Conservation (phyloP, 2,888 invertebrate species). For the Orchesellides sinensis region DNA sequence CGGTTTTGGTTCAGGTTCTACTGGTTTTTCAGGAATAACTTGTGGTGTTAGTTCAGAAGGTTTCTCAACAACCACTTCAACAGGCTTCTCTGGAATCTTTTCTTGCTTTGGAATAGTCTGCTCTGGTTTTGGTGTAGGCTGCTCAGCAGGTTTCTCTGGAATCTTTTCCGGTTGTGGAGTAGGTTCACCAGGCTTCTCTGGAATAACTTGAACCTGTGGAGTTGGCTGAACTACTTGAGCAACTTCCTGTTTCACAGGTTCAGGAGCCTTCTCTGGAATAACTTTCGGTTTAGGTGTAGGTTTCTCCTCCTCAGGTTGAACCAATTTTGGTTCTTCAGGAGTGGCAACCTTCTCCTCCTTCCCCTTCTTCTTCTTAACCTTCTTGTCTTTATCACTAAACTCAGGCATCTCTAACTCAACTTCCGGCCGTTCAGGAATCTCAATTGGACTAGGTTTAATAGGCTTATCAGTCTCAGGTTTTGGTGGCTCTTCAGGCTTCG, state of each 20-base stretch:
- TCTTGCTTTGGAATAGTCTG: neutral
- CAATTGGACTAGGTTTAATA: neutral
- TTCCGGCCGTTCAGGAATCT: neutral
- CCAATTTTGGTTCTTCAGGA: too few species aligned
- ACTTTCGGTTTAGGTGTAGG: constrained; percentile 13
- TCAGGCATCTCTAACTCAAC: neutral
- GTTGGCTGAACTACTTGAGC: too few species aligned
- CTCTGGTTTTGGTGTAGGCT: too few species aligned
- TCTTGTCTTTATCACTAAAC: too few species aligned
- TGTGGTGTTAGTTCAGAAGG: too few species aligned
- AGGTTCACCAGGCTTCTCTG: too few species aligned
- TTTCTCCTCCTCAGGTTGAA: constrained; percentile 9
- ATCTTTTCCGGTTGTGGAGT: too few species aligned
- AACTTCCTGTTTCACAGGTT: neutral
- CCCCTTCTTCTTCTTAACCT: neutral
- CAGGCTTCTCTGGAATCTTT: neutral
- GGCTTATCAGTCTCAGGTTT: neutral
- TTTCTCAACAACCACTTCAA: too few species aligned
- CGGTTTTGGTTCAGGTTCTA: neutral
- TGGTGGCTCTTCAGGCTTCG: constrained; percentile 15
- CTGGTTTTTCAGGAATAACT: too few species aligned
- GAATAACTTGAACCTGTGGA: too few species aligned
- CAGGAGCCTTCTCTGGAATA: neutral
- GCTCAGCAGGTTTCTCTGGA: too few species aligned
- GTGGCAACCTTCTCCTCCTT: neutral